phyloP scores from a whole-genome alignment of 2,797 vertebrate species.

The Salarias fasciatus region DNA sequence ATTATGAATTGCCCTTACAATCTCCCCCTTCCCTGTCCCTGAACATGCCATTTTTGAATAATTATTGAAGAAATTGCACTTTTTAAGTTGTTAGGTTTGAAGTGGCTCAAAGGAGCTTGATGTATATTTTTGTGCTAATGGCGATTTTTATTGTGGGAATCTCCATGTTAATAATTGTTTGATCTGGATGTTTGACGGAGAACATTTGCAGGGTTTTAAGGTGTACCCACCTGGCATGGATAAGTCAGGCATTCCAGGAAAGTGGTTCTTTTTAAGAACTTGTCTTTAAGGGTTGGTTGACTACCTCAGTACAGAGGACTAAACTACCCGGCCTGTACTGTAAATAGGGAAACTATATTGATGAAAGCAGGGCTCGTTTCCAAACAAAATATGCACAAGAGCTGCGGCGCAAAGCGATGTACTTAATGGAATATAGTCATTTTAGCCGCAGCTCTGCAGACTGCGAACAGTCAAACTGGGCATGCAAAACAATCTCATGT shows the following conservation, averaged over 20 bases:
- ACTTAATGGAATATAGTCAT: conserved; percentile 99
- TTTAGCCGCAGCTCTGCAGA: conserved; percentile 93
- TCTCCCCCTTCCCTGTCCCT: conserved; percentile 79
- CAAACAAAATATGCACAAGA: conserved; percentile 96
- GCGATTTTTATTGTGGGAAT: conserved; percentile 87
- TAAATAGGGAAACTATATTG: conserved; percentile 99
- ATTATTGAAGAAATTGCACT: conserved; percentile 86
- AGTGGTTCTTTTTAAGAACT: conserved; percentile 99
- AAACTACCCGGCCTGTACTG: conserved; percentile 99
- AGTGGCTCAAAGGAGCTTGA: conserved; percentile 90
- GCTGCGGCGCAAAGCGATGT: conserved; percentile 90
- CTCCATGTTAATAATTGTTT: conserved; percentile 87
- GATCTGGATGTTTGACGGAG: conserved; percentile 85
- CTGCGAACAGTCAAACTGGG: conserved; percentile 93
- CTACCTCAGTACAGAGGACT: conserved; percentile 99
- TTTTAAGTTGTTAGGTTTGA: conserved; percentile 88
- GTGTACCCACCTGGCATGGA: conserved; percentile 99
- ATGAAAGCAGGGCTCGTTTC: conserved; percentile 99
- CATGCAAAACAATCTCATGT: conserved; percentile 95
- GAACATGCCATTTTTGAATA: conserved; percentile 81
- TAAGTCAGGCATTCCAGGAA: conserved; percentile 99
- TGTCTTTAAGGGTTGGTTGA: conserved; percentile 99
- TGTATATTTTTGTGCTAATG: conserved; percentile 89
- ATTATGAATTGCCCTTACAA: conserved; percentile 83
- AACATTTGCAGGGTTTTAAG: conserved; percentile 94